Evolutionary conservation across 1,140 invertebrate genomes (phyloP), one percentile per base, ranked within the genome.

Genomic region (Diuraphis noxia): DNA sequence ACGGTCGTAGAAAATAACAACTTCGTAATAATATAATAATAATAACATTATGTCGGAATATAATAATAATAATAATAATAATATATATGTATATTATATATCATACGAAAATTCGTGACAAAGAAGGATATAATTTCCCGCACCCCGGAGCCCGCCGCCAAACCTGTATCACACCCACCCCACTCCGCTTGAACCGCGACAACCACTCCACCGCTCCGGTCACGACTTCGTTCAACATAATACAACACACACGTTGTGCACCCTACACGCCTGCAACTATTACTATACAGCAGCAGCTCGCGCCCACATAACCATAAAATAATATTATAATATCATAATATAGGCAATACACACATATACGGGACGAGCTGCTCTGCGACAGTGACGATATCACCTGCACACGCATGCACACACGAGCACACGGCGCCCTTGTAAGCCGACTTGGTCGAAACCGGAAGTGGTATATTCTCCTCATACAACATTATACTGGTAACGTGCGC

Each of bases 81-180:
- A 1, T n/a, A 17, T n/a, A 0, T n/a, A 72, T 17, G 25, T 8
- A 25, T 25, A 56, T 9, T 25, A 9, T 56, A 56, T 25, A 56
- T 34, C 17, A 77, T 21, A 79, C 34, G 36, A 81, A 81, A 38
- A 81, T 81, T 81, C 79, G 79, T 81, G 79, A 81, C 79, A 81
- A 81, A 81, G 79, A 81, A 38, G 36, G 36, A 81, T 40, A 81
- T 23, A 36, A 79, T 81, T 81, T 81, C 36, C 79, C 9, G 36
- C 8, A 81, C 79, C 79, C 79, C 77, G 34, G 7, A 19, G 30
- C 34, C n/a, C 56, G 10, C 56, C 23, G 77, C 19, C 77, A 17
- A 0, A 79, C 72, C 34, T 23, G 72, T 5, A 23, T 19, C n/a
- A 36, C 2, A 36, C 2, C 34, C 72, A 10, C 34, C 34, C 72